These are phyloP conservation scores for Synergus umbraculus DNA, from an alignment of 2,888 invertebrate genomes.

Conservation along the genomic window DNA sequence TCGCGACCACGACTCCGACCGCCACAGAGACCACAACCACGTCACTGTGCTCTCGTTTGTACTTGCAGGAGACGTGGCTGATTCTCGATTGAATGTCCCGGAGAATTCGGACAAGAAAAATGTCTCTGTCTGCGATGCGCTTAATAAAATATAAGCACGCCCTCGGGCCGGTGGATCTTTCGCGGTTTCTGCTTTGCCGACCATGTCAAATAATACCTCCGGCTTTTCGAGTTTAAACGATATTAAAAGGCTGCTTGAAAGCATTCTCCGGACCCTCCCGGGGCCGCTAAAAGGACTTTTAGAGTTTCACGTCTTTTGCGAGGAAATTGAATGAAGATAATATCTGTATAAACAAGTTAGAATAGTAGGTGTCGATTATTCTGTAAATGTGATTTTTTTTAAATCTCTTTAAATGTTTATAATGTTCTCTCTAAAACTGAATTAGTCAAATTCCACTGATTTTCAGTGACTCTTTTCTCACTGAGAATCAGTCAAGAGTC, in stretches of 20 bases:
- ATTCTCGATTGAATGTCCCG: slow-evolving; percentile 1
- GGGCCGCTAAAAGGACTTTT: not conserved
- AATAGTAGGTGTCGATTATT: too few species aligned
- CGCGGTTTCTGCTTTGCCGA: slow-evolving; percentile 37
- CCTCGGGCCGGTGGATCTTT: slow-evolving; percentile 31
- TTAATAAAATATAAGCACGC: slow-evolving; percentile 35
- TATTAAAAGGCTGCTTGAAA: slow-evolving; percentile 34
- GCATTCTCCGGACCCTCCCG: not conserved
- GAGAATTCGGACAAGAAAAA: slow-evolving; percentile 35
- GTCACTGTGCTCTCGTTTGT: not conserved
- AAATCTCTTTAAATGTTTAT: too few species aligned
- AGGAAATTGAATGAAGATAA: too few species aligned
- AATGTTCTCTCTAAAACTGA: too few species aligned
- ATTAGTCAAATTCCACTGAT: too few species aligned
- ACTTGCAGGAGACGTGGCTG: slow-evolving; percentile 1
- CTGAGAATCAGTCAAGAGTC: too few species aligned
- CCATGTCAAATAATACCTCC: slow-evolving; percentile 34
- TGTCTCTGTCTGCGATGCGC: slow-evolving; percentile 29
- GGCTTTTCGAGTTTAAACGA: not conserved
- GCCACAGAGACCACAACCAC: slow-evolving; percentile 22
- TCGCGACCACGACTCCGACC: slow-evolving; percentile 47
- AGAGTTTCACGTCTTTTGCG: not conserved
- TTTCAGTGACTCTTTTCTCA: too few species aligned
- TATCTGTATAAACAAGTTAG: too few species aligned
- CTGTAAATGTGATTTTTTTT: too few species aligned